phyloP scores from a whole-genome alignment of 2,113 vertebrate species.

The Dascyllus trimaculatus region DNA sequence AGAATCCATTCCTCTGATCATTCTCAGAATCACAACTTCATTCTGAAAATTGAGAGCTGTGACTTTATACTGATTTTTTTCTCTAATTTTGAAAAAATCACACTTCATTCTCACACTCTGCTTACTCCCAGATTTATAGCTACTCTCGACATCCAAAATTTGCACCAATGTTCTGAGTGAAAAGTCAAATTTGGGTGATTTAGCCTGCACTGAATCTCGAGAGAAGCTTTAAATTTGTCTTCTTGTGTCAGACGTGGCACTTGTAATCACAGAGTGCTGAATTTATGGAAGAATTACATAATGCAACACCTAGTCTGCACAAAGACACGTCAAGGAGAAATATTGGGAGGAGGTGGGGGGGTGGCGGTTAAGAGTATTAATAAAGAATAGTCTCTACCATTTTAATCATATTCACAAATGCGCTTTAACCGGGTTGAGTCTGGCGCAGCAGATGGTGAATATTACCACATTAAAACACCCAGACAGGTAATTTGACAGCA shows the following conservation, averaged over 20 bases:
- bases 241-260: background rate
- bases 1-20: too few relatives aligned
- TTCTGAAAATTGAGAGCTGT: too few relatives aligned
- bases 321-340: conserved; percentile 27
- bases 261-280: background rate
- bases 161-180: background rate
- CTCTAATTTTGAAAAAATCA: too few relatives aligned
- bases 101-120: background rate
- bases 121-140: background rate
- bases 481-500: conserved; percentile 56
- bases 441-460: conserved; percentile 62
- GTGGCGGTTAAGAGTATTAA: conserved; percentile 8
- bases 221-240: background rate
- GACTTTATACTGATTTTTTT: too few relatives aligned
- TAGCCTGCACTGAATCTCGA: background rate
- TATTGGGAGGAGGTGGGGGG: background rate
- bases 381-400: background rate
- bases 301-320: background rate
- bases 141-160: background rate
- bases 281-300: background rate
- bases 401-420: conserved; percentile 53
- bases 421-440: conserved; percentile 48
- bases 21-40: too few relatives aligned
- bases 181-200: background rate
- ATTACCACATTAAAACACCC: conserved; percentile 49